Percentiles rank a stretch among this genome's conserved stretches.
Evolutionary conservation across 2,113 vertebrate genomes (phyloP).

Genomic region (Dolichotis patagonum): DNA sequence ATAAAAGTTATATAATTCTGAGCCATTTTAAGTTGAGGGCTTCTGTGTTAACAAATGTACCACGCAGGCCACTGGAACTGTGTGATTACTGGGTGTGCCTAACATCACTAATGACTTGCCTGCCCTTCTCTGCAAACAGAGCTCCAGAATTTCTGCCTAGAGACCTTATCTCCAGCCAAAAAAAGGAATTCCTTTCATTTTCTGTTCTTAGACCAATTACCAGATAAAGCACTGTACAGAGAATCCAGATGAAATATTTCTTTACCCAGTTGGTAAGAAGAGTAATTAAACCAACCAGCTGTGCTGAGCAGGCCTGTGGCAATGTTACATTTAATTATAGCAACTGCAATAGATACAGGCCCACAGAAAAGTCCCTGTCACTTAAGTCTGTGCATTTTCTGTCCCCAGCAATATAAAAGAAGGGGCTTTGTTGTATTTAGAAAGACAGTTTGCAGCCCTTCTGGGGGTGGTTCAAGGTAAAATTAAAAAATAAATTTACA

Average conservation of each 20-base stretch:
- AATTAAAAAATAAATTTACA: not conserved
- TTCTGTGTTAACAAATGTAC: not conserved
- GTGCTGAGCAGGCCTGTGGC: not conserved
- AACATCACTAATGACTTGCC: not conserved
- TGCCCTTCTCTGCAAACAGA: not conserved
- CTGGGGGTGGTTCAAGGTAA: not conserved
- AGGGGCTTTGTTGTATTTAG: not conserved
- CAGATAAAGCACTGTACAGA: conserved; percentile 25
- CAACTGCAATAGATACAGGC: not conserved
- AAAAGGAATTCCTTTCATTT: not conserved
- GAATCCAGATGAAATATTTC: conserved; percentile 37
- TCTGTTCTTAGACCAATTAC: conserved; percentile 41
- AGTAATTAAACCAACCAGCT: not conserved
- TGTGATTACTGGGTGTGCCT: not conserved
- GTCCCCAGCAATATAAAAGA: not conserved
- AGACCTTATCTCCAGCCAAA: not conserved
- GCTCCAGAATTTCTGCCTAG: not conserved
- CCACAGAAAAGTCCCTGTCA: not conserved
- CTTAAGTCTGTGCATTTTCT: not conserved
- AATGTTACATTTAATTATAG: not conserved
- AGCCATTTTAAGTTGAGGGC: not conserved
- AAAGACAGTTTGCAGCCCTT: not conserved
- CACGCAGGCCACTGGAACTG: not conserved
- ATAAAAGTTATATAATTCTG: not conserved
- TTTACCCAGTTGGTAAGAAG: conserved; percentile 6